Evolutionary conservation across 53 echinoderm and acorn worm genomes (phyloP), one percentile per base, ranked within the genome.

Genomic region (Astropecten irregularis): DNA sequence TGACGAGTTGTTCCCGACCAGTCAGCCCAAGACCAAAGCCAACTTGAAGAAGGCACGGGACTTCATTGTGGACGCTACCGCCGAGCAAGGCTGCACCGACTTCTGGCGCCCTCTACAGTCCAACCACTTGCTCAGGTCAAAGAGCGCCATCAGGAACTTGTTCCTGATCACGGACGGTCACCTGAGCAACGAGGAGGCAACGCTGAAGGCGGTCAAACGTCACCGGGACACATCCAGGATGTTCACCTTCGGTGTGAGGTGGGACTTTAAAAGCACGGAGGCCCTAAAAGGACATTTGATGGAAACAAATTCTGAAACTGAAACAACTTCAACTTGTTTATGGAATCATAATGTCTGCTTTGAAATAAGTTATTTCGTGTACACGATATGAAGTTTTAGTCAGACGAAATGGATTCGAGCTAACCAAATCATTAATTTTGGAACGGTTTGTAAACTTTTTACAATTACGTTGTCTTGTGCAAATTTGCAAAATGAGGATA

Each of bases 161-260:
- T 91, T 91, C 42, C 82, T 94, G 48, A 82, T 94, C 26, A 88
- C 90, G 0, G 94, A 94, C 51, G 94, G 94, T 53, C 94, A 94
- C 50, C 85, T 94, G 53, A 88, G 81, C 33, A 94, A 94, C 63
- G 94, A 94, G 53, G 83, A 85, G 29, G 85, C 88, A 19, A 94
- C 94, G 15, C 59, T 94, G 49, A 73, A 37, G 22, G 88, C 81
- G 9, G 88, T 88, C 15, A 76, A 69, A 21, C 85, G 52, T 18
- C 88, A 91, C 51, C 70, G 88, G 9, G 76, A 85, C 31, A 79
- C 55, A 47, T 73, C 85, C 27, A 85, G 94, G 58, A 68, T 94
- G 44, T 94, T 94, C 50, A 94, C 94, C 0, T 91, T 91, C 64
- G 91, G 94, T 16, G 77, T 94, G 10, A 94, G 94, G 94, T 94